Conservation (phyloP, 2,888 invertebrate species). For the Protonemura montana region DNA sequence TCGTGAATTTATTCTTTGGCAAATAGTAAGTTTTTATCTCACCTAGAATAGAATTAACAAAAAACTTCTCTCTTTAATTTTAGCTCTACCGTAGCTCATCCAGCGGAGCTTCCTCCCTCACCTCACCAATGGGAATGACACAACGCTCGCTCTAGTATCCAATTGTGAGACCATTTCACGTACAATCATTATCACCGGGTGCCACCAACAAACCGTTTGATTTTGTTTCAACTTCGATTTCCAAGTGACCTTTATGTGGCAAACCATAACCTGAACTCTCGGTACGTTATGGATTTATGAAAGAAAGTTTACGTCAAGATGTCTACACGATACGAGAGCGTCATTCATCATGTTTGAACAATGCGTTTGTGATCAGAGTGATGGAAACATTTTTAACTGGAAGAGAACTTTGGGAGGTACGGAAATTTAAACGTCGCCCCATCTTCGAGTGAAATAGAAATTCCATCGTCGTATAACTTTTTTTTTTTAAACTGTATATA, state of each 20-base stretch:
- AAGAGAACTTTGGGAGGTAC: neutral
- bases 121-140: slow-evolving; percentile 97
- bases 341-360: neutral
- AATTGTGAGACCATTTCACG: slow-evolving; percentile 48
- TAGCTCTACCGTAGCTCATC: slow-evolving; percentile 97
- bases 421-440: neutral
- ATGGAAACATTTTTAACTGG: neutral
- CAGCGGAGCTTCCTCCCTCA: slow-evolving; percentile 96
- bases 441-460: neutral
- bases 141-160: slow-evolving; percentile 48
- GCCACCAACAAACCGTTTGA: slow-evolving; percentile 39
- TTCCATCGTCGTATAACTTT: neutral
- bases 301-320: slow-evolving; percentile 1
- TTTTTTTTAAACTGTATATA: neutral
- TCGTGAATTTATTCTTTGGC: slow-evolving; percentile 47
- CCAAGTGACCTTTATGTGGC: slow-evolving; percentile 36
- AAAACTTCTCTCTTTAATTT: slow-evolving; percentile 57
- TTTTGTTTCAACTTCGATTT: slow-evolving; percentile 38
- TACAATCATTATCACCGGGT: slow-evolving; percentile 42
- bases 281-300: slow-evolving; percentile 8
- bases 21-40: slow-evolving; percentile 51
- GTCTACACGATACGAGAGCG: neutral
- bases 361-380: neutral
- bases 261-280: neutral
- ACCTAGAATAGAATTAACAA: slow-evolving; percentile 52